Evolutionary conservation across 1,140 invertebrate species (phyloP), one percentile per base, ranked within the genome.

Genomic region (Temnothorax curvispinosus): DNA sequence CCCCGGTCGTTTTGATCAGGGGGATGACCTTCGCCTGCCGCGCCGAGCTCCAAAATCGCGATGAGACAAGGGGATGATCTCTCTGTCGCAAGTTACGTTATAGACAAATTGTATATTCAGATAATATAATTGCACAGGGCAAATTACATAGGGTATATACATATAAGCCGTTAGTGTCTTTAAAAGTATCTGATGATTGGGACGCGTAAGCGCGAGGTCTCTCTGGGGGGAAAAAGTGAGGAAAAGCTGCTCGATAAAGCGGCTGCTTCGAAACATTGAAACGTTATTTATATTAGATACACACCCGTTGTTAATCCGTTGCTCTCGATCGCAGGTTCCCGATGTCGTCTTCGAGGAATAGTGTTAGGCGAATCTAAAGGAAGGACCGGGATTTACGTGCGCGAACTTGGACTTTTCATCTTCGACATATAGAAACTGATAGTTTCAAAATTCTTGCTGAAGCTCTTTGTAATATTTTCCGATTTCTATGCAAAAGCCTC

Each of bases 101-200:
- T 72, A 78, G 41, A 77, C 27, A 67, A 81, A 71, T 81, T 81
- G 64, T 81, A 81, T 56, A 81, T 71, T 81, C 65, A 56, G 18
- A 50, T 78, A 60, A 72, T 9, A 81, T 69, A 69, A 81, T 71
- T 27, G 69, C 77, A 80, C 62, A 47, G 38, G 50, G 50, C 50
- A 81, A 81, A 81, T 80, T 80, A 41, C 13, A 54, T 67, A 80
- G 62, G 35, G 38, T 54, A 74, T 27, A 75, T 75, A 78, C 18
- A 64, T 56, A 69, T 27, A 71, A 81, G 52, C 78, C 78, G 15
- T 82, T 82, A 82, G 80, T 82, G 80, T 82, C 80, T 82, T 82
- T 72, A 82, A 82, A 27, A 78, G 71, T 74, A 74, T 82, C 65
- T 44, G 27, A 27, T 27, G 78, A 18, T 71, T 44, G 78, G 18